Percentiles rank a stretch among this genome's conserved stretches.
These are phyloP conservation scores for Eptatretus burgeri DNA, from an alignment of 2,113 vertebrate species.

Conservation along the genomic window DNA sequence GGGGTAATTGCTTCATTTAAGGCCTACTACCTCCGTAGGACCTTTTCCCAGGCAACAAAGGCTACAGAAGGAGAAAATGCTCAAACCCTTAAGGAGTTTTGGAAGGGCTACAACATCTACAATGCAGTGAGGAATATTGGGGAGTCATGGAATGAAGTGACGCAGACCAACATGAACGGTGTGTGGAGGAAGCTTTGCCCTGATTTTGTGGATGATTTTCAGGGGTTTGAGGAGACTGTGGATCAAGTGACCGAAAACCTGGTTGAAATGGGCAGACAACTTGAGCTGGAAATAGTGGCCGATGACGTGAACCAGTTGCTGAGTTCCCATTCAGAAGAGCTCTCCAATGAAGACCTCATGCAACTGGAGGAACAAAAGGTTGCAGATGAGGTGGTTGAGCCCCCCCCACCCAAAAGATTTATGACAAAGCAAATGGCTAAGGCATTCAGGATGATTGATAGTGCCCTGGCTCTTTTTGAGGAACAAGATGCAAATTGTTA, in stretches of 20 bases:
- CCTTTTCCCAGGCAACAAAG: background rate
- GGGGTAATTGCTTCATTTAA: conserved; percentile 3
- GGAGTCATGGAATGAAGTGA: background rate
- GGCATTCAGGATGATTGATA: conserved; percentile 6
- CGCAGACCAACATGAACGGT: background rate
- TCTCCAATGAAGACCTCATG: conserved; percentile 1
- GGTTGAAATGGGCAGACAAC: conserved; percentile 1
- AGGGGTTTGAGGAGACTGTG: background rate
- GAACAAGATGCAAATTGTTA: background rate
- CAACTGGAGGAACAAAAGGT: conserved; percentile 3
- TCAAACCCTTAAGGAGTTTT: background rate
- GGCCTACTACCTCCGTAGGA: background rate
- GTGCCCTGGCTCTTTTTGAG: conserved; percentile 5
- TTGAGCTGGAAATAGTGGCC: background rate
- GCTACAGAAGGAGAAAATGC: conserved; percentile 3
- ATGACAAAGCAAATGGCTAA: background rate
- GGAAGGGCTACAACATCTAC: background rate
- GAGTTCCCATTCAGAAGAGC: background rate
- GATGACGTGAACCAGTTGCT: conserved; percentile 1
- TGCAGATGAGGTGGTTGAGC: background rate
- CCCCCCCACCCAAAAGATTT: background rate
- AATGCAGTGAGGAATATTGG: conserved; percentile 5
- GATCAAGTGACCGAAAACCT: conserved; percentile 1
- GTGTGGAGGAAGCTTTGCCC: background rate
- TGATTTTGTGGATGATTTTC: background rate